These are phyloP conservation scores for Musca domestica DNA, from an alignment of 1,140 invertebrate genomes.

Conservation along the genomic window DNA sequence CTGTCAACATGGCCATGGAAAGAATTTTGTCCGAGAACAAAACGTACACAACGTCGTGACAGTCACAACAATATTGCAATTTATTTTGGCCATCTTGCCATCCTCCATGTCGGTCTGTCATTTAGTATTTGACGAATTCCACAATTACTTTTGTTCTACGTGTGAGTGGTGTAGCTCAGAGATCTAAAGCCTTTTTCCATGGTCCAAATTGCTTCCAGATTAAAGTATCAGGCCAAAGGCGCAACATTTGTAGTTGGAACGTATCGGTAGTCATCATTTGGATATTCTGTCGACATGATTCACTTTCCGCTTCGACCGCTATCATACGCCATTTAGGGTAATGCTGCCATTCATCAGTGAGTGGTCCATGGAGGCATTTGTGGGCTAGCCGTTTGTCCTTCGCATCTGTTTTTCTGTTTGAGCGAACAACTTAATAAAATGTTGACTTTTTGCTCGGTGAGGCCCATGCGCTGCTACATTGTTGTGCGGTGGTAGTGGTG, in stretches of 20 bases:
- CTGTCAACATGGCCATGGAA: too few relatives aligned
- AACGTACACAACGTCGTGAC: background rate
- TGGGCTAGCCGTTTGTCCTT: background rate
- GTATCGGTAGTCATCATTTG: too few relatives aligned
- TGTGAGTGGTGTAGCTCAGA: too few relatives aligned
- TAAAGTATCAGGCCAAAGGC: constrained; percentile 27
- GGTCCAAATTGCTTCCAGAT: constrained; percentile 24
- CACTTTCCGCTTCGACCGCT: too few relatives aligned
- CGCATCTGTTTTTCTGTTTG: background rate
- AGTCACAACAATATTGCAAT: constrained; percentile 7
- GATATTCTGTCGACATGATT: too few relatives aligned
- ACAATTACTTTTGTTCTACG: background rate
- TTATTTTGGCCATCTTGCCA: background rate
- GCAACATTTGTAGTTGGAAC: constrained; percentile 16
- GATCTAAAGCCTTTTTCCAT: background rate
- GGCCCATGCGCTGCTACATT: background rate
- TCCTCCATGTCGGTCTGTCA: background rate
- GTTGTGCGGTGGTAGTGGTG: background rate
- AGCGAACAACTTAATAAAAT: constrained; percentile 17
- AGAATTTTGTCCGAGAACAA: too few relatives aligned
- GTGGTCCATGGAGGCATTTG: too few relatives aligned
- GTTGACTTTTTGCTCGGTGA: background rate
- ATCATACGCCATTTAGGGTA: too few relatives aligned
- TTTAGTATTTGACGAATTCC: background rate
- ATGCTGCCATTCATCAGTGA: too few relatives aligned